These are phyloP conservation scores for Phaonia tiefii DNA, from an alignment of 2,888 invertebrate genomes.

Conservation along the genomic window DNA sequence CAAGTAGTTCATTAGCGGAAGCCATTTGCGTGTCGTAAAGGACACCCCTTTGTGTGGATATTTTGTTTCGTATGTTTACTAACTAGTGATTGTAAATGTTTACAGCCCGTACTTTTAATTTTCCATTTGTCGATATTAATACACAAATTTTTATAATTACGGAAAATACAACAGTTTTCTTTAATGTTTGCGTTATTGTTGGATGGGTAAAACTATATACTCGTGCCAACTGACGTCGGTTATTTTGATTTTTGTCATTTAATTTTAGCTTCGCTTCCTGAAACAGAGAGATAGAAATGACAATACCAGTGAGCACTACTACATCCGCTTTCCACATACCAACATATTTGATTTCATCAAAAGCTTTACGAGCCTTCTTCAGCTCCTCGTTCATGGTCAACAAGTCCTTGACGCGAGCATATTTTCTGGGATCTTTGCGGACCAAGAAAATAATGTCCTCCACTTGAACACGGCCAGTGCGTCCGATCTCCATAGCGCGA, in stretches of 20 bases:
- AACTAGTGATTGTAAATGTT: too few species aligned
- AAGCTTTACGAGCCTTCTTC: constrained; percentile 98
- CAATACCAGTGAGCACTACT: background rate
- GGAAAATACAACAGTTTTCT: background rate
- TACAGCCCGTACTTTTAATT: too few species aligned
- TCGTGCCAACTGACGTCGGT: background rate
- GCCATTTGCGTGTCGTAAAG: too few species aligned
- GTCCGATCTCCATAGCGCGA: constrained; percentile 97
- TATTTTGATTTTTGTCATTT: constrained; percentile 75
- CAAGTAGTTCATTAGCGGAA: too few species aligned
- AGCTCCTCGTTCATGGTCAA: constrained; percentile 99
- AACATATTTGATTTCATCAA: constrained; percentile 99
- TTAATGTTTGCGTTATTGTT: constrained; percentile 31
- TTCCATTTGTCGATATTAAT: too few species aligned
- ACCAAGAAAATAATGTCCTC: constrained; percentile 99
- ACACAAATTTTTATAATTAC: too few species aligned
- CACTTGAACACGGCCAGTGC: constrained; percentile 97
- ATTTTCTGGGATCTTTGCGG: constrained; percentile 97
- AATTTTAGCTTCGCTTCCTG: constrained; percentile 78
- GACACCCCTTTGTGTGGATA: too few species aligned
- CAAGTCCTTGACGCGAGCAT: constrained; percentile 97
- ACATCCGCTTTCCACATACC: constrained; percentile 82
- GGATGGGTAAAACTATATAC: constrained; percentile 32
- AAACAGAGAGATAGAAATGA: constrained; percentile 52
- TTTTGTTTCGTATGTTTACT: too few species aligned